These are phyloP conservation scores for Octopus sinensis DNA, from an alignment of 1,140 invertebrate genomes.

Conservation along the genomic window DNA sequence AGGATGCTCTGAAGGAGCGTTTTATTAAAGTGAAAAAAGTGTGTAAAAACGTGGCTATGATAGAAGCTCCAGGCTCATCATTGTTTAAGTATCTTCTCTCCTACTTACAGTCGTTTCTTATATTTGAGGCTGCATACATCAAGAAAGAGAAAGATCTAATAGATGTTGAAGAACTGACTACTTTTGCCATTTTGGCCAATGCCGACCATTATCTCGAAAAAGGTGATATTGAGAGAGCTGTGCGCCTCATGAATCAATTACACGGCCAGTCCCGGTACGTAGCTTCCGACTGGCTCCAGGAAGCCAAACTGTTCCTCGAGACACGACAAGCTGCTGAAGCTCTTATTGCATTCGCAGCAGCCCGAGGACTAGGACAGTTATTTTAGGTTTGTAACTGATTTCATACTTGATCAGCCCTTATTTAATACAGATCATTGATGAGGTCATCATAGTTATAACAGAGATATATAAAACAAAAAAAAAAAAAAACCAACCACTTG, in stretches of 20 bases:
- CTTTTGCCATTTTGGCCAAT: conserved; percentile 82
- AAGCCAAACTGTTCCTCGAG: conserved; percentile 79
- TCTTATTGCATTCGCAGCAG: conserved; percentile 60
- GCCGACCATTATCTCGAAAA: conserved; percentile 78
- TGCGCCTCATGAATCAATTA: conserved; percentile 86
- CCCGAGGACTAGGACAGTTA: conserved; percentile 50
- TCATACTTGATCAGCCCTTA: background rate
- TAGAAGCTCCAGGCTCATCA: conserved; percentile 75
- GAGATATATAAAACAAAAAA: no score
- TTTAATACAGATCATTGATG: no score
- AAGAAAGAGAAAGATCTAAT: conserved; percentile 45
- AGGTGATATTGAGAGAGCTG: conserved; percentile 76
- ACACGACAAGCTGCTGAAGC: conserved; percentile 84
- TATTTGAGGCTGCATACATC: conserved; percentile 60
- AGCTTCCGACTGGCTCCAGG: conserved; percentile 82
- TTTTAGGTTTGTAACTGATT: conserved; percentile 33
- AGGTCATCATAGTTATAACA: no score
- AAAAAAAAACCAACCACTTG: no score
- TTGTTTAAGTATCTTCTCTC: conserved; percentile 82
- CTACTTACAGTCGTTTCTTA: conserved; percentile 72
- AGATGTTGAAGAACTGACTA: conserved; percentile 67
- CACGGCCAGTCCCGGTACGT: conserved; percentile 79
- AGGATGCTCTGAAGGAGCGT: conserved; percentile 77
- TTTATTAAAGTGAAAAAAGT: conserved; percentile 71
- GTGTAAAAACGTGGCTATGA: conserved; percentile 71